phyloP scores from a whole-genome alignment of 2,113 vertebrate genomes.

The Bubo blakistoni region DNA sequence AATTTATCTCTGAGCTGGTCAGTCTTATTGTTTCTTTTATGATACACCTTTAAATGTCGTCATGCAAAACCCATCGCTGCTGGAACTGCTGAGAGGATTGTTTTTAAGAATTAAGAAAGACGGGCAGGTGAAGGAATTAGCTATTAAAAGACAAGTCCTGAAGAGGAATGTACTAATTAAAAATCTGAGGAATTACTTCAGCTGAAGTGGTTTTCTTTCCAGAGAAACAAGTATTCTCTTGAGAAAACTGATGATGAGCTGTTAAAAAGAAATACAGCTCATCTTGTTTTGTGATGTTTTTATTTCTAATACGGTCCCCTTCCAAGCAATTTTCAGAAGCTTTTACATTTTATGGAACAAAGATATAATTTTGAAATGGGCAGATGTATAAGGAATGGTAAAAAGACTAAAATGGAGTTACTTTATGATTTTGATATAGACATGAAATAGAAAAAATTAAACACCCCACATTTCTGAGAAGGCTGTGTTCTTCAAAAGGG shows the following conservation, averaged over 20 bases:
- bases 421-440: not conserved
- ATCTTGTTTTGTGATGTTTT: not conserved
- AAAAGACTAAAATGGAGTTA: not conserved
- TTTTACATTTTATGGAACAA: slow-evolving; percentile 3
- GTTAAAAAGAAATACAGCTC: slow-evolving; percentile 8
- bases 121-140: not conserved
- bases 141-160: not conserved
- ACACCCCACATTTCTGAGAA: not conserved
- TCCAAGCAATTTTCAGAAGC: not conserved
- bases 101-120: not conserved
- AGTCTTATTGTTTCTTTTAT: not conserved
- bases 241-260: not conserved
- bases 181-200: slow-evolving; percentile 19
- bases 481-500: not conserved
- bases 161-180: slow-evolving; percentile 44
- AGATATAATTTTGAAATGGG: not conserved
- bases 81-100: not conserved
- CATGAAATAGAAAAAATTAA: not conserved
- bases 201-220: slow-evolving; percentile 18
- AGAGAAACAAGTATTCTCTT: slow-evolving; percentile 3
- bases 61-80: not conserved
- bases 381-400: not conserved
- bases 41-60: not conserved
- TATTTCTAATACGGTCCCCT: not conserved
- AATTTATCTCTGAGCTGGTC: not conserved